Evolutionary conservation across 2,113 vertebrate species (phyloP).

Genomic region (Lasiurus cinereus): DNA sequence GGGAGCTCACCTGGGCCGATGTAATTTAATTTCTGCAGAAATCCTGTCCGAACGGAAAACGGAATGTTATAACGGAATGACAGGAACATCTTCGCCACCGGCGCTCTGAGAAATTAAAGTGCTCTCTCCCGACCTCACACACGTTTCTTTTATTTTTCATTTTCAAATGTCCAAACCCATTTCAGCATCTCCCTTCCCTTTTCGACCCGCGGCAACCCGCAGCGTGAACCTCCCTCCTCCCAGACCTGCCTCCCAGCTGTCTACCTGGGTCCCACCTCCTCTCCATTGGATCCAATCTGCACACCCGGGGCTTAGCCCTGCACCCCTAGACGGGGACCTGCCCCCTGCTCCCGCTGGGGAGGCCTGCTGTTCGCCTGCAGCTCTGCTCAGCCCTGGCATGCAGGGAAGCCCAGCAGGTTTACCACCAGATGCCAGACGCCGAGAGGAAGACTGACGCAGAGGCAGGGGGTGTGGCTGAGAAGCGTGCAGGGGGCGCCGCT

Average conservation of each 20-base stretch:
- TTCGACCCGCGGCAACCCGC: not conserved
- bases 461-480: not conserved
- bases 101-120: constrained; percentile 32
- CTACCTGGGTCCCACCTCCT: not conserved
- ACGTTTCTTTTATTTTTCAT: not conserved
- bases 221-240: not conserved
- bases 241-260: not conserved
- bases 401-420: not conserved
- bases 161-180: not conserved
- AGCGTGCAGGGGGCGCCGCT: too few species aligned
- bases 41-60: not conserved
- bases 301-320: not conserved
- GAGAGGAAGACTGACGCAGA: not conserved
- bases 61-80: constrained; percentile 7
- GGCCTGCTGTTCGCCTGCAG: not conserved
- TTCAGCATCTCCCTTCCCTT: not conserved
- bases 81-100: not conserved
- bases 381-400: not conserved
- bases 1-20: not conserved
- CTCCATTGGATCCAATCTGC: not conserved
- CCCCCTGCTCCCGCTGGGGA: not conserved
- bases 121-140: not conserved
- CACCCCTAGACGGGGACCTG: not conserved
- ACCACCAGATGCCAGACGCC: too few species aligned
- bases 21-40: not conserved